Conservation (phyloP, 2,888 invertebrate species). For the Ischnura elegans region DNA sequence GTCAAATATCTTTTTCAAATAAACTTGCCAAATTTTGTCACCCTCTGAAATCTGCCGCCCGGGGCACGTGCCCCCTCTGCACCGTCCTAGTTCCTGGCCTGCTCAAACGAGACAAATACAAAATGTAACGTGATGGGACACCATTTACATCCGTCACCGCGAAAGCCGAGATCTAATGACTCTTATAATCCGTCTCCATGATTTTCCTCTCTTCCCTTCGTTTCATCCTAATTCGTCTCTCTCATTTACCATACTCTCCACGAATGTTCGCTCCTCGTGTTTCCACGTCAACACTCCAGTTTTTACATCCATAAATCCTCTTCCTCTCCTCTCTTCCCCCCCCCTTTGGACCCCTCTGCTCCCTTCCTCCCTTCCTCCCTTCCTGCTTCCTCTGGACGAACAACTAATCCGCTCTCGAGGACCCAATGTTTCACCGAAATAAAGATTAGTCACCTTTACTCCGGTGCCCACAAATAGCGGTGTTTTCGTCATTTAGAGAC, state of each 20-base stretch:
- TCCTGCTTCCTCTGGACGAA: background rate
- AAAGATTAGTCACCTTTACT: background rate
- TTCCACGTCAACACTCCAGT: background rate
- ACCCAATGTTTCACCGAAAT: background rate
- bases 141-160: too few species aligned
- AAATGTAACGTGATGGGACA: too few species aligned
- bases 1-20: too few species aligned
- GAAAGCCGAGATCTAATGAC: too few species aligned
- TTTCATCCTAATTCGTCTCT: background rate
- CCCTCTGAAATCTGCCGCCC: too few species aligned
- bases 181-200: too few species aligned
- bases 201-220: slow-evolving; percentile 20
- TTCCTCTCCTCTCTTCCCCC: background rate
- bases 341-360: too few species aligned
- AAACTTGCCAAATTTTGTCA: too few species aligned
- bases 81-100: too few species aligned
- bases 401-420: background rate
- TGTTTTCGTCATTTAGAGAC: background rate
- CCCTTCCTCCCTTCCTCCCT: slow-evolving; percentile 16
- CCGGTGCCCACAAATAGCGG: background rate
- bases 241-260: background rate
- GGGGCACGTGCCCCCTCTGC: too few species aligned
- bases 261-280: background rate
- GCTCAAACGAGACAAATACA: too few species aligned
- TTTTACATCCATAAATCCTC: slow-evolving; percentile 19